Base-by-base conservation (phyloP, 1,140 invertebrate genomes). In the Episyrphus balteatus region DNA sequence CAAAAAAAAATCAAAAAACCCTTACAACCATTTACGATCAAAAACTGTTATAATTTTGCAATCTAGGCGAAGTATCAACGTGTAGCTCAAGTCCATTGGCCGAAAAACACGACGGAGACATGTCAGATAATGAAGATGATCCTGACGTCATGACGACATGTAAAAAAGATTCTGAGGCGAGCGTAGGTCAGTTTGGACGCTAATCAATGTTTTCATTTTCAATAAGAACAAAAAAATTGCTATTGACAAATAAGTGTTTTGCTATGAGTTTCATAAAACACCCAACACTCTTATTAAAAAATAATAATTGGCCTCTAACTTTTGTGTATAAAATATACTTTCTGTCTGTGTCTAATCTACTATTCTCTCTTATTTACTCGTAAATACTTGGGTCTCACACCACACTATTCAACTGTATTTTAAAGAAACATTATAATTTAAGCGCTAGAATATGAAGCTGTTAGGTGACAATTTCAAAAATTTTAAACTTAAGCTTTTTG, bases 21-120 rank as follows among this genome's bases (percentile, higher is more conserved):
- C 10, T 41, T 50, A 40, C 33, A 50, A 46, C 21, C 21, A 5
- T 26, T 43, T 5, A n/a, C 32, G 33, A 33, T 14, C 39, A 40
- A 51, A 46, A 49, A 55, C 46, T 46, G 26, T 45, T 31, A 52
- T 42, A 55, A 47, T 43, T 55, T 58, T 52, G 51, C 48, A 57
- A 26, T 26, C 44, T 74, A 82, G 80, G 80, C 79, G 80, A 82
- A 73, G 77, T 80, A 61, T 67, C 65, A 61, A 76, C 77, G 61
- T 74, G 69, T 57, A 73, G 74, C 60, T 73, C 73, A 62, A 80
- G 80, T 71, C 83, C 84, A 54, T 73, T 82, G 65, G 79, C 84
- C 62, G 83, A 86, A 70, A 83, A 86, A 62, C 83, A 84, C 68
- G 75, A 77, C 52, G 75, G 84, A 53, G 59, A 62, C 44, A 59